Evolutionary conservation across 2,797 vertebrate species (phyloP).

Genomic region (Megaceryle alcyon): DNA sequence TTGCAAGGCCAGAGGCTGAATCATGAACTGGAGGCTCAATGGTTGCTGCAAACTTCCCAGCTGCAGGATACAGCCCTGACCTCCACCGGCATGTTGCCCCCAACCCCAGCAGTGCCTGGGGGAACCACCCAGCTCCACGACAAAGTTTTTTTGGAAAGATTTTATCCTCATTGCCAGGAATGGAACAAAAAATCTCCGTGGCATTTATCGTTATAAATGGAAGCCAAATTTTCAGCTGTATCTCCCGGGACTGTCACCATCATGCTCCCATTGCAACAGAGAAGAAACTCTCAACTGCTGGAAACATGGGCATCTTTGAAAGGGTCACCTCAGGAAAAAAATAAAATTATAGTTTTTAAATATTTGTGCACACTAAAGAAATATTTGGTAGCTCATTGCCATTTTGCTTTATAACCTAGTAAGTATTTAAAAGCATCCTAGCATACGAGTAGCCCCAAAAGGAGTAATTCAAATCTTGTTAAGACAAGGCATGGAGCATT

Average conservation of each 20-base stretch:
- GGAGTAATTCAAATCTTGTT: background rate
- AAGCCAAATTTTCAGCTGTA: background rate
- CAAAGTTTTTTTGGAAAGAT: background rate
- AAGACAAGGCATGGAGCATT: background rate
- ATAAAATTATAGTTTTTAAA: background rate
- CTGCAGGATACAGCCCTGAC: background rate
- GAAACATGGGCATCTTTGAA: background rate
- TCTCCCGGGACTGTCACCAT: background rate
- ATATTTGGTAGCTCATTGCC: background rate
- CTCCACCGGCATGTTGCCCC: background rate
- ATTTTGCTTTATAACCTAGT: background rate
- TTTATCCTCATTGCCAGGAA: background rate
- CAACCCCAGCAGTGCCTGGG: background rate
- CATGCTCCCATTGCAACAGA: background rate
- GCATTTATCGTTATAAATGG: background rate
- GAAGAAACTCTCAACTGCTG: accelerated
- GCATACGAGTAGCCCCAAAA: background rate
- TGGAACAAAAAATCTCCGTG: background rate
- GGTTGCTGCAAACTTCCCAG: background rate
- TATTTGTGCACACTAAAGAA: background rate
- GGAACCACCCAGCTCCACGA: background rate
- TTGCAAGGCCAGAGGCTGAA: constrained; percentile 3
- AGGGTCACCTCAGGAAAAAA: background rate
- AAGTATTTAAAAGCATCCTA: background rate
- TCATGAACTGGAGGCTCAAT: background rate